A percentile compares a stretch with the other conserved stretches of the same genome.
Evolutionary conservation across 1,140 invertebrate species (phyloP).

Genomic region (Nephila pilipes): DNA sequence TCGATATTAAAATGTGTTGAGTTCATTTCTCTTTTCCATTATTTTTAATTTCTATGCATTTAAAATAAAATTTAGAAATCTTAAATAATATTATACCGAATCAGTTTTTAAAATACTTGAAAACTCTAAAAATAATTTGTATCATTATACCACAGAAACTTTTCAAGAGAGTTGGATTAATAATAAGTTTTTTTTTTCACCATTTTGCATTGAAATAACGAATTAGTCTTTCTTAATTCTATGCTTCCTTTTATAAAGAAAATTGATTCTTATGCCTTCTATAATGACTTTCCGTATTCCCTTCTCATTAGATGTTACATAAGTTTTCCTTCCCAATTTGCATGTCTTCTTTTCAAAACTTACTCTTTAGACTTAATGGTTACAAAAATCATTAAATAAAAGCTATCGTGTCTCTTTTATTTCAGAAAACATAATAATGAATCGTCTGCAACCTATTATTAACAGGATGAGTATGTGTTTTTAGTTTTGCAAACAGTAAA

Average conservation of each 20-base stretch:
- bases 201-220: neutral
- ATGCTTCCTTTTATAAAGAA: neutral
- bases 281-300: neutral
- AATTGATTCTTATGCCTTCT: neutral
- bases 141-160: neutral
- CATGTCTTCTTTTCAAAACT: slow-evolving; percentile 3
- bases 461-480: neutral
- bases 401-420: neutral
- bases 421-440: neutral
- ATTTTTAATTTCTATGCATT: no score
- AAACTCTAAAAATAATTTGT: no score
- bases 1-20: no score
- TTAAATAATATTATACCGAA: no score
- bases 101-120: no score
- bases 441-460: neutral
- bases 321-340: slow-evolving; percentile 69
- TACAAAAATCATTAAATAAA: neutral
- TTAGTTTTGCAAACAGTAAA: neutral
- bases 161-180: neutral
- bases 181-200: neutral
- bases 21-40: no score
- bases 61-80: no score
- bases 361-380: neutral
- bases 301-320: neutral
- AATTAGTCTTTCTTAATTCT: neutral